phyloP scores from a whole-genome alignment of 2,888 invertebrate species.

The Volucella zonaria region DNA sequence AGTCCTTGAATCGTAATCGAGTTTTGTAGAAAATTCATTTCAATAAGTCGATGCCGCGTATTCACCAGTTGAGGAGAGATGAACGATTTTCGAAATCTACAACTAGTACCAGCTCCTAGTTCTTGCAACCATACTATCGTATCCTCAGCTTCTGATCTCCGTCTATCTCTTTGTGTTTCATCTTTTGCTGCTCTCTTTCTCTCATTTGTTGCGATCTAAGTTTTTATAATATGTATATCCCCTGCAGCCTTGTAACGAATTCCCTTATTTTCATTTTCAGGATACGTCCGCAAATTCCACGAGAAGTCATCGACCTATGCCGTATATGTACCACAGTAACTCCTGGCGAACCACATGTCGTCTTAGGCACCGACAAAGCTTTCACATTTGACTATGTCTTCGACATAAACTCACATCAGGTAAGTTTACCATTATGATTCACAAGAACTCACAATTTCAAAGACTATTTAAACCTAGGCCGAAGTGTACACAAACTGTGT shows the following conservation, averaged over 20 bases:
- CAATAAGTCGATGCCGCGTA: too few relatives aligned
- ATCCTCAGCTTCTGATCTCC: too few relatives aligned
- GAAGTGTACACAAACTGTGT: slow-evolving; percentile 93
- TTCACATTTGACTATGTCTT: slow-evolving; percentile 99
- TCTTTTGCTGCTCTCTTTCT: not conserved
- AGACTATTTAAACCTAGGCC: slow-evolving; percentile 75
- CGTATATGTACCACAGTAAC: slow-evolving; percentile 95
- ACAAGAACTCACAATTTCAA: not conserved
- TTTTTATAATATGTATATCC: not conserved
- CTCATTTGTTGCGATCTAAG: not conserved
- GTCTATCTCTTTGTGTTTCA: too few relatives aligned
- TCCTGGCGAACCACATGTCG: slow-evolving; percentile 94
- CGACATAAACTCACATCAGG: slow-evolving; percentile 90
- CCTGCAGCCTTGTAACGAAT: not conserved
- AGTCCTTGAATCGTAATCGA: too few relatives aligned
- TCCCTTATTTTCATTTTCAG: slow-evolving; percentile 84
- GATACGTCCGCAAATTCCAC: slow-evolving; percentile 96
- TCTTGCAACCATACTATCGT: too few relatives aligned
- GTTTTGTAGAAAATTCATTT: too few relatives aligned
- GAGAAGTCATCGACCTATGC: slow-evolving; percentile 97
- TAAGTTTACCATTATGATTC: slow-evolving; percentile 76
- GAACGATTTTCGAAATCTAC: too few relatives aligned
- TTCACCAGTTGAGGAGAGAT: too few relatives aligned
- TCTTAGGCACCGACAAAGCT: slow-evolving; percentile 95
- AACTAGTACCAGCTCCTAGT: too few relatives aligned